phyloP scores from a whole-genome alignment of 2,797 vertebrate species.

The Pristis pectinata region DNA sequence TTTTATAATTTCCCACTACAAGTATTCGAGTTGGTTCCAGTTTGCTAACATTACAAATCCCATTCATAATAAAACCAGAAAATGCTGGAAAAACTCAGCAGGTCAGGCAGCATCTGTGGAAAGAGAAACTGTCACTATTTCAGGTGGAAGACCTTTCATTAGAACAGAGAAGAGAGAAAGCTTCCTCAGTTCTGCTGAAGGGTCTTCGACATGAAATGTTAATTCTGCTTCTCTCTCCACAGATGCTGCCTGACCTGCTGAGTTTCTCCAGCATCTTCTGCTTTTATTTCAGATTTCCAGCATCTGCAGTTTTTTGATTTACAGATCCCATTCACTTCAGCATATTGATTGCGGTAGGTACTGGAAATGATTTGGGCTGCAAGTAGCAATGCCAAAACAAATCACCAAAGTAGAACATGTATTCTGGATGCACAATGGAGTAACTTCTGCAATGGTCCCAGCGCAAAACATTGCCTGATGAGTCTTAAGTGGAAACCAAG shows the following conservation, averaged over 20 bases:
- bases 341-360: background rate
- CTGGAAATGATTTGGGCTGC: background rate
- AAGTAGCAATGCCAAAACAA: background rate
- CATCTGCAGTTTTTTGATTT: background rate
- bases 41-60: background rate
- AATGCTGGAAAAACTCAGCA: no score
- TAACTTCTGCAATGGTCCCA: background rate
- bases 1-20: no score
- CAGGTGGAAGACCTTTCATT: no score
- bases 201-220: no score
- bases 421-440: background rate
- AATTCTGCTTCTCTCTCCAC: no score
- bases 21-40: background rate
- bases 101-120: no score
- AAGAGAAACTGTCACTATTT: no score
- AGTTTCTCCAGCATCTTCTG: no score
- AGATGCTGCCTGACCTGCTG: no score
- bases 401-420: background rate
- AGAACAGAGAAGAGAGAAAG: no score
- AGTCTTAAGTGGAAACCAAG: background rate
- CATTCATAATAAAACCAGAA: background rate
- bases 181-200: no score
- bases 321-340: background rate
- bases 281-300: no score
- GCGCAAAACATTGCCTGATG: background rate